phyloP scores from a whole-genome alignment of 2,797 vertebrate genomes.

The Pantherophis vulpinus region DNA sequence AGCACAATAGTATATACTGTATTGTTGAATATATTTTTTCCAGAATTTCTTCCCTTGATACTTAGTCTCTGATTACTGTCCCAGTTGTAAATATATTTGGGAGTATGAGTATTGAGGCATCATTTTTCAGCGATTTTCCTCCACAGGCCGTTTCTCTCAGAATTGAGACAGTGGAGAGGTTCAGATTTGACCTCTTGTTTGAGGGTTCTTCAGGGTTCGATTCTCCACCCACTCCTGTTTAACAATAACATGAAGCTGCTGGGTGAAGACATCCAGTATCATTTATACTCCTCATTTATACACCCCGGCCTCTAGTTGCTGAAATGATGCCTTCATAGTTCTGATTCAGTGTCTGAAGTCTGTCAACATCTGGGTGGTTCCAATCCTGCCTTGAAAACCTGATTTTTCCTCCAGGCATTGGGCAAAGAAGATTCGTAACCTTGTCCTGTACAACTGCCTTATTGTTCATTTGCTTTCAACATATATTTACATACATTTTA shows the following conservation, averaged over 20 bases:
- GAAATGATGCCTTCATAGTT: neutral
- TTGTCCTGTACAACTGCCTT: neutral
- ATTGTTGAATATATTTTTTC: neutral
- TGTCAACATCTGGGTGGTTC: neutral
- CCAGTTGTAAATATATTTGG: neutral
- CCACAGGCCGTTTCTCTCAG: neutral
- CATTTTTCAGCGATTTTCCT: neutral
- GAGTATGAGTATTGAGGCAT: neutral
- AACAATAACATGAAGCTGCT: neutral
- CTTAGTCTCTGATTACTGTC: neutral
- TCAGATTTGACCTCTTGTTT: neutral
- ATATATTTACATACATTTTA: neutral
- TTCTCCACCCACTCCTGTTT: neutral
- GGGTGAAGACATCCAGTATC: neutral
- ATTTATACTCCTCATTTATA: neutral
- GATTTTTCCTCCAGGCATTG: neutral
- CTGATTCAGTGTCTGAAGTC: neutral
- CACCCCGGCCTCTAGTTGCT: neutral
- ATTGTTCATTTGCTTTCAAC: neutral
- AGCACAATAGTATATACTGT: neutral
- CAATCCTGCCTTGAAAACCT: neutral
- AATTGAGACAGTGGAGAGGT: too few relatives aligned
- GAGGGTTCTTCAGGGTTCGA: neutral
- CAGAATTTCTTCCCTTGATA: neutral
- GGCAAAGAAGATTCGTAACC: neutral